A percentile compares a stretch with the other conserved stretches of the same genome.
Conservation (phyloP, 1,140 invertebrate species). For the Polyergus mexicanus region DNA sequence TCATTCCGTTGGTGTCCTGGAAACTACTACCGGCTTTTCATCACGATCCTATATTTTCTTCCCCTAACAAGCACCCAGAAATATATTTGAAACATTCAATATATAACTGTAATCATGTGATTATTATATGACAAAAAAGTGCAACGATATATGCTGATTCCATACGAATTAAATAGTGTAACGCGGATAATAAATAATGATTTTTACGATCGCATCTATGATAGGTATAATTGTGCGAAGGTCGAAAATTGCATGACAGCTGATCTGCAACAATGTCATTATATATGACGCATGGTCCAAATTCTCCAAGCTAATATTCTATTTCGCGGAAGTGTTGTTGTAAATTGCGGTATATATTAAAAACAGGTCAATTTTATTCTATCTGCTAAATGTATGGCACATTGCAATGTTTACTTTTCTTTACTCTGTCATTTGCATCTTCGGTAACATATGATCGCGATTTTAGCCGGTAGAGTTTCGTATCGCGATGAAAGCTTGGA, state of each 20-base stretch:
- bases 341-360: no score
- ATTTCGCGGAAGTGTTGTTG: not conserved
- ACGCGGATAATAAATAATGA: not conserved
- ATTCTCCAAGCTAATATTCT: not conserved
- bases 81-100: not conserved
- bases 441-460: not conserved
- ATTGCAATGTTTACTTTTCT: not conserved
- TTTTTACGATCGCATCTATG: constrained; percentile 12
- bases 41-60: no score
- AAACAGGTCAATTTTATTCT: not conserved
- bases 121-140: not conserved
- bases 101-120: not conserved
- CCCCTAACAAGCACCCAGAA: no score
- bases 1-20: not conserved
- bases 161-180: not conserved
- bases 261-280: not conserved
- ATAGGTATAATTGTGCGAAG: not conserved
- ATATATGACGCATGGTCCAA: not conserved
- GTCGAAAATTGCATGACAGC: not conserved
- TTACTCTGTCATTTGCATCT: not conserved
- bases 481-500: not conserved
- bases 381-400: not conserved
- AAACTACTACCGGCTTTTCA: no score
- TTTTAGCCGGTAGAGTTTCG: not conserved
- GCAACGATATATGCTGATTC: not conserved